Percentiles rank a stretch among this genome's conserved stretches.
Evolutionary conservation across 2,797 vertebrate genomes (phyloP).

Genomic region (Aeoliscus strigatus): DNA sequence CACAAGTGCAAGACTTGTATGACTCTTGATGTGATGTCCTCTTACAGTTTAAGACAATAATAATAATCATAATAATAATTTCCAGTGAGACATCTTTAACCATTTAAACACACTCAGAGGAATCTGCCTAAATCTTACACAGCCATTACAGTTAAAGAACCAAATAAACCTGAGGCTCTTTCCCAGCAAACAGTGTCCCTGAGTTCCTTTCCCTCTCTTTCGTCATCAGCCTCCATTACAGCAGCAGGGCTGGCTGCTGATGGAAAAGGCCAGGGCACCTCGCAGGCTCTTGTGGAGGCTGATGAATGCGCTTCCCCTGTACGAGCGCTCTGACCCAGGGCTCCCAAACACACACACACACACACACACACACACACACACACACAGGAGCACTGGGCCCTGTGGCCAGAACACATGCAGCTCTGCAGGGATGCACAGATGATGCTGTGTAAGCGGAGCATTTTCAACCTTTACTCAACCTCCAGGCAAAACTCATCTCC

Average conservation of each 20-base stretch:
- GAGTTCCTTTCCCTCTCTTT: neutral
- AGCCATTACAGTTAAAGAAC: constrained; percentile 7
- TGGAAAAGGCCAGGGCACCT: constrained; percentile 45
- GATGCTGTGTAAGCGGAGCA: constrained; percentile 7
- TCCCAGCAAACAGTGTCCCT: too few relatives aligned
- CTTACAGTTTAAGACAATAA: too few relatives aligned
- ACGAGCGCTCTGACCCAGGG: constrained; percentile 43
- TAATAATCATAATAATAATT: too few relatives aligned
- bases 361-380: constrained; percentile 17
- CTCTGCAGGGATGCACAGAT: constrained; percentile 11
- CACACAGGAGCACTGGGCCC: constrained; percentile 24
- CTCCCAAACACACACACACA: constrained; percentile 38
- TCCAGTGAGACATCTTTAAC: too few relatives aligned
- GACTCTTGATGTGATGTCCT: too few relatives aligned
- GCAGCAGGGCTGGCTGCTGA: constrained; percentile 25
- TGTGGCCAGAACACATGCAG: constrained; percentile 24
- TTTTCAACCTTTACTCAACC: constrained; percentile 28
- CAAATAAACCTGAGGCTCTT: constrained; percentile 3
- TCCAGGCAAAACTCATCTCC: constrained; percentile 10
- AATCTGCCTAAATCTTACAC: neutral
- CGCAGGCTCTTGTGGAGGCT: constrained; percentile 40
- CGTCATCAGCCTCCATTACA: neutral
- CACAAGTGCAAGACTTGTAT: too few relatives aligned
- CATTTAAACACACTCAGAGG: too few relatives aligned
- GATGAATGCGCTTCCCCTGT: constrained; percentile 54